Evolutionary conservation across 1,140 invertebrate genomes (phyloP).

Genomic region (Rhysida immarginata): DNA sequence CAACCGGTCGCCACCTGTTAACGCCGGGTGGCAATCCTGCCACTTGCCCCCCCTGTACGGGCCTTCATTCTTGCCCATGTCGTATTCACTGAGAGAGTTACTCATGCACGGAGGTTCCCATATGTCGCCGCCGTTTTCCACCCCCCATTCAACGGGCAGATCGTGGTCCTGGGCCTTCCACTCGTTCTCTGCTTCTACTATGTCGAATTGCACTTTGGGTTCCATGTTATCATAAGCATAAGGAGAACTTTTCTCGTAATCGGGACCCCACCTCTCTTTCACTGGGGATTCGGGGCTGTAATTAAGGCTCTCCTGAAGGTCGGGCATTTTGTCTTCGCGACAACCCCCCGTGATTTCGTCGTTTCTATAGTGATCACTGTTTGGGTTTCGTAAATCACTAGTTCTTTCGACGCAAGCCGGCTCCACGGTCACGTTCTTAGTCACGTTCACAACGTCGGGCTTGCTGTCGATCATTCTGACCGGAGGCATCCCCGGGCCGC

Average conservation of each 20-base stretch:
- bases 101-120: neutral
- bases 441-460: slow-evolving; percentile 1
- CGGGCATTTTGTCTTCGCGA: neutral
- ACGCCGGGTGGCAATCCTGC: neutral
- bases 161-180: neutral
- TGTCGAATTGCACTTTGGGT: neutral
- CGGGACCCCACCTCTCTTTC: neutral
- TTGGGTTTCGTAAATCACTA: neutral
- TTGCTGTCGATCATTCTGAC: neutral
- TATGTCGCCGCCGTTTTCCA: neutral
- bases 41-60: neutral
- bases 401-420: too few relatives aligned
- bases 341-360: too few relatives aligned
- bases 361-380: too few relatives aligned
- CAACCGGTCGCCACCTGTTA: too few relatives aligned
- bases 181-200: neutral
- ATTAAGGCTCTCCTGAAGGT: neutral
- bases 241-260: neutral
- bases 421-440: neutral
- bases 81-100: neutral
- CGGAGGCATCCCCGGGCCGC: neutral
- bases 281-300: neutral
- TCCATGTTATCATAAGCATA: neutral
- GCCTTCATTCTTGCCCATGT: neutral
- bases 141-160: neutral